Conservation (phyloP, 2,888 invertebrate genomes). For the Bruchidius siliquastri region DNA sequence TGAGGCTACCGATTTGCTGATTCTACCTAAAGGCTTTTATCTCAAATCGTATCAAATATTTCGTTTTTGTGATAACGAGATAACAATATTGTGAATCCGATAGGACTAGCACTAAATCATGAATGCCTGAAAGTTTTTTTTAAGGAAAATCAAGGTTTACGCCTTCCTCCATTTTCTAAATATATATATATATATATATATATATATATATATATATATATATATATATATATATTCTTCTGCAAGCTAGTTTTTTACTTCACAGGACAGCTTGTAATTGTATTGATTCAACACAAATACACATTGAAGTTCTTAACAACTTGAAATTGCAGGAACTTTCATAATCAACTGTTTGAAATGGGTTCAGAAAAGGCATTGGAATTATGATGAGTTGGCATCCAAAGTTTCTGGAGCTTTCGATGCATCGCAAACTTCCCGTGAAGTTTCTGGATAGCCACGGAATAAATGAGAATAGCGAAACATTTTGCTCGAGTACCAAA, state of each 20-base stretch:
- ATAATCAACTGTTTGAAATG: not conserved
- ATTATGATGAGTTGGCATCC: not conserved
- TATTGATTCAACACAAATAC: not conserved
- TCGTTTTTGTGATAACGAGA: no score
- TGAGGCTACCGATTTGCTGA: no score
- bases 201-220: no score
- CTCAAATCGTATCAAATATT: no score
- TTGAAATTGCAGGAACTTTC: not conserved
- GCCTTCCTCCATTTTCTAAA: no score
- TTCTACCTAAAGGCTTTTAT: no score
- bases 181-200: no score
- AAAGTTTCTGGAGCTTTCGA: not conserved
- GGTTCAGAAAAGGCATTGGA: not conserved
- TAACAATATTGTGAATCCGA: no score
- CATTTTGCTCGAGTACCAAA: not conserved
- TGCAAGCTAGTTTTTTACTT: not conserved
- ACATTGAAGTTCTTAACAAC: not conserved
- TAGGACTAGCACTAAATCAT: no score
- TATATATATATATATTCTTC: no score
- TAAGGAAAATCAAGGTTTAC: no score
- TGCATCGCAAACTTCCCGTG: not conserved
- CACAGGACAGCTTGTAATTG: not conserved
- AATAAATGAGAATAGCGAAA: not conserved
- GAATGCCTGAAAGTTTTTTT: no score
- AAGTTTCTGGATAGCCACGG: not conserved